Conservation (phyloP, 92 coral and sea anemone species). For the Epizoanthus stellaris region DNA sequence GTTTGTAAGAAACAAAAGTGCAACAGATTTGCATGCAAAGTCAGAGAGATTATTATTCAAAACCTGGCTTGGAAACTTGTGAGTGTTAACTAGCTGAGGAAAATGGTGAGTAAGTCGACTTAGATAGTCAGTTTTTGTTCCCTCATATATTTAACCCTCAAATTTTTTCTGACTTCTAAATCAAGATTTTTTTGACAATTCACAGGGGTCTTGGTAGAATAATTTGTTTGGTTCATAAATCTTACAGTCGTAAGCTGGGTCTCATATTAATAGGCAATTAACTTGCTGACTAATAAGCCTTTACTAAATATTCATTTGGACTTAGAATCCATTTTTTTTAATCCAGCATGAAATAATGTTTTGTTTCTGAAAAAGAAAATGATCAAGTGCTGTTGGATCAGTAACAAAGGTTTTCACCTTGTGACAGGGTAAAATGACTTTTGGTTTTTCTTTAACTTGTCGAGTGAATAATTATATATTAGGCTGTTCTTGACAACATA, state of each 20-base stretch:
- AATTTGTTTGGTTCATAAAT: background rate
- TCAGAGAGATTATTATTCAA: background rate
- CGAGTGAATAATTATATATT: background rate
- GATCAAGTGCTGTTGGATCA: background rate
- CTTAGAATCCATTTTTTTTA: background rate
- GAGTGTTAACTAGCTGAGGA: background rate
- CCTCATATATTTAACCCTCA: background rate
- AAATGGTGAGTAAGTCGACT: background rate
- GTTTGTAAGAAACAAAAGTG: background rate
- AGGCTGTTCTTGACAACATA: background rate
- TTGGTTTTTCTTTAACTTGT: background rate
- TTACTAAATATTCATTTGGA: background rate
- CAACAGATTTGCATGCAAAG: slow-evolving; percentile 31
- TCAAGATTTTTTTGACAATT: background rate
- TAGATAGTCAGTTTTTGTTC: background rate
- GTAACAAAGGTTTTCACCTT: background rate
- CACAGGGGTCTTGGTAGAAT: background rate
- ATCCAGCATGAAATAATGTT: slow-evolving; percentile 6
- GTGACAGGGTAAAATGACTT: background rate
- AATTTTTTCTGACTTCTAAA: background rate
- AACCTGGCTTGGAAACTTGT: background rate
- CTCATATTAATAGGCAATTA: slow-evolving; percentile 36
- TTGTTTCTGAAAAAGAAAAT: background rate
- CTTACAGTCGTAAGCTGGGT: background rate
- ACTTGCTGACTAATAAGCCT: slow-evolving; percentile 13